A percentile compares a stretch with the other conserved stretches of the same genome.
Conservation (phyloP, 2,797 vertebrate genomes). For the Gila robusta region DNA sequence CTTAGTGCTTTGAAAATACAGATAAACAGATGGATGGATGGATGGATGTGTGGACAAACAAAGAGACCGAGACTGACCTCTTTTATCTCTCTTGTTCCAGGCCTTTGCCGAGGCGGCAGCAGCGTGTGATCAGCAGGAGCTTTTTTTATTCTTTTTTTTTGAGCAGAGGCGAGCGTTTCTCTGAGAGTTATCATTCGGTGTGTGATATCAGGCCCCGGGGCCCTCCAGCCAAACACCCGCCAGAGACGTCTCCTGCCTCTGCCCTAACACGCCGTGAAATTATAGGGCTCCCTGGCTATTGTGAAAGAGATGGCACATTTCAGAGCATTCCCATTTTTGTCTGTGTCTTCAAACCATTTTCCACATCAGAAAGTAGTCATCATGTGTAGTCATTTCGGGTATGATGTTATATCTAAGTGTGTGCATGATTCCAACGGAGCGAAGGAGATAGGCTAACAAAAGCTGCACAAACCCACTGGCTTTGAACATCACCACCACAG, state of each 20-base stretch:
- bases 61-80: conserved; percentile 33
- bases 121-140: conserved; percentile 42
- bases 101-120: conserved; percentile 28
- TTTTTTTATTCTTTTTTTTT: background rate
- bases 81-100: conserved; percentile 43
- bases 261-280: conserved; percentile 79
- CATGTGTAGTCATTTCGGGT: conserved; percentile 44
- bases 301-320: conserved; percentile 67
- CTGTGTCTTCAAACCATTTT: conserved; percentile 59
- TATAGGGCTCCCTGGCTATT: conserved; percentile 70
- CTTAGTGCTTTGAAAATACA: conserved; percentile 30
- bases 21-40: conserved; percentile 43
- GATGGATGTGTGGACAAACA: conserved; percentile 8
- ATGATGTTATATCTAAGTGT: conserved; percentile 27
- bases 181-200: conserved; percentile 50
- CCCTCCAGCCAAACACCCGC: conserved; percentile 62
- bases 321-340: conserved; percentile 60
- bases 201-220: conserved; percentile 52
- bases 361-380: conserved; percentile 56
- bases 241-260: conserved; percentile 66
- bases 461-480: conserved; percentile 18
- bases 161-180: conserved; percentile 40
- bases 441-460: conserved; percentile 41
- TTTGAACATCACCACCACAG: conserved; percentile 35
- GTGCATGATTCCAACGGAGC: conserved; percentile 4